Evolutionary conservation across 92 coral and sea anemone genomes (phyloP), one percentile per base, ranked within the genome.

Genomic region (Metridium senile): DNA sequence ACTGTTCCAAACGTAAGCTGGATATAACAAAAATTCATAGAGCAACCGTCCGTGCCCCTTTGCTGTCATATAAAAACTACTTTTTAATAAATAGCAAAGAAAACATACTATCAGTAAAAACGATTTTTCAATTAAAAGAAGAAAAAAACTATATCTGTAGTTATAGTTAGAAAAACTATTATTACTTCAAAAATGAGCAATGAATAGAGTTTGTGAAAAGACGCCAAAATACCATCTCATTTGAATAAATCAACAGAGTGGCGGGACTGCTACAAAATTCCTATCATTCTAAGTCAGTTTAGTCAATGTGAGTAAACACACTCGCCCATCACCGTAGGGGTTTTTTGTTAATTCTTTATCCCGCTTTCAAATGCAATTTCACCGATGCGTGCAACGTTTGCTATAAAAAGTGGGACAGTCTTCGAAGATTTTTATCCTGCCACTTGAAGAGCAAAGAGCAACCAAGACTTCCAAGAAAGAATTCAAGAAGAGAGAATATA

Each of bases 181-280:
- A n/a, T n/a, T n/a, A n/a, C n/a, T n/a, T n/a, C n/a, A n/a, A n/a
- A n/a, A n/a, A n/a, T n/a, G n/a, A n/a, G n/a, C n/a, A n/a, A n/a
- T n/a, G 49, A 6, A 39, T 6, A 39, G 49, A 39, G 13, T 39
- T 39, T 13, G 49, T 57, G 7, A 65, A 65, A 65, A 30, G 70
- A 43, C 70, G 70, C 70, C 70, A 65, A 65, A 65, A 10, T 35
- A 35, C 22, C 19, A 2, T 4, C 20, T 65, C 33, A 65, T 65
- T 65, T 65, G 70, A 65, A 65, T 65, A 62, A 65, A 65, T 65
- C 45, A 61, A 6, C 66, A 16, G 11, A 65, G 46, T 20, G 9
- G 70, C 45, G 45, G 70, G 70, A 32, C 3, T 1, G 29, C 18
- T 7, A 2, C 49, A 33, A 16, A 16, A 59, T 59, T 59, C 65